Evolutionary conservation across 2,113 vertebrate species (phyloP).

Genomic region (Rallus limicola): DNA sequence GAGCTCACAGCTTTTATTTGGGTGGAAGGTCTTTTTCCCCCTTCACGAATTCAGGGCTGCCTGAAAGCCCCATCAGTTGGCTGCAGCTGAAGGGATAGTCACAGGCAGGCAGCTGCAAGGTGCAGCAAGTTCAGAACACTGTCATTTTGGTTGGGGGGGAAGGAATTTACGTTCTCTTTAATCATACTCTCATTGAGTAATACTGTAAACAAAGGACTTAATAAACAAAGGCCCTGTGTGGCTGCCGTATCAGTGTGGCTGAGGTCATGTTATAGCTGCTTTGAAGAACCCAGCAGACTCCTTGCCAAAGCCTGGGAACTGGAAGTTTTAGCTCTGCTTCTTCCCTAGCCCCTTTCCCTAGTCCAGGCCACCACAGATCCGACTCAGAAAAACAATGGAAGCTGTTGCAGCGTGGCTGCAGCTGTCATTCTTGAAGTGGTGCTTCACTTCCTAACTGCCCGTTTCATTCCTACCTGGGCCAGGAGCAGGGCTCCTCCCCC

Average conservation of each 20-base stretch:
- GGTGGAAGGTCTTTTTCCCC: neutral
- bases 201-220: neutral
- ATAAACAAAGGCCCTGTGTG: neutral
- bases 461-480: neutral
- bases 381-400: accelerated
- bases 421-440: neutral
- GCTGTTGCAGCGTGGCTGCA: neutral
- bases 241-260: neutral
- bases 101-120: neutral
- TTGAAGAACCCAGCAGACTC: neutral
- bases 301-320: neutral
- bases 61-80: neutral
- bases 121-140: neutral
- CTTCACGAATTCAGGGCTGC: neutral
- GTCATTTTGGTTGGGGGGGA: neutral
- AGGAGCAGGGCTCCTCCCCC: neutral
- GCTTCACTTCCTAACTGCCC: neutral
- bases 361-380: neutral
- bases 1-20: neutral
- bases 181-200: neutral
- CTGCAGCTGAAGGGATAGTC: neutral
- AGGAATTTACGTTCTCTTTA: neutral
- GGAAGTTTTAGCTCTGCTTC: neutral
- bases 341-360: neutral
- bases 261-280: neutral